Conservation (phyloP, 2,797 vertebrate species). For the Botia kubotai region DNA sequence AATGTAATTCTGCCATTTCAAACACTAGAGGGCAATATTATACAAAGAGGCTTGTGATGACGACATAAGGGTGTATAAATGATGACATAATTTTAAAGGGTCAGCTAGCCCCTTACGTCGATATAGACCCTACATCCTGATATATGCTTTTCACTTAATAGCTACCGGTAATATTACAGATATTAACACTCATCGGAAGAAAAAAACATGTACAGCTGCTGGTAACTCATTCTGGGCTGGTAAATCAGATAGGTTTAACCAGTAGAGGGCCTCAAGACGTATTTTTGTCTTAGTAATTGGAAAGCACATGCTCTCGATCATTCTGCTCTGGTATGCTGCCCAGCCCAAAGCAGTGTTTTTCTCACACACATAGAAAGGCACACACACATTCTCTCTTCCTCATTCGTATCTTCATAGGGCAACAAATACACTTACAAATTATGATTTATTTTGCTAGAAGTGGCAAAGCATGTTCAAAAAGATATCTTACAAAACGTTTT, state of each 20-base stretch:
- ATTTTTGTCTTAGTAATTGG: conserved; percentile 43
- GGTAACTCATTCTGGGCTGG: neutral
- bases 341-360: neutral
- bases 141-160: neutral
- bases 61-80: neutral
- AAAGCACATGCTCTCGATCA: conserved; percentile 37
- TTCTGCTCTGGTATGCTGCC: conserved; percentile 45
- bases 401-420: neutral
- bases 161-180: too few species aligned
- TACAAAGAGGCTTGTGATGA: neutral
- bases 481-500: conserved; percentile 20
- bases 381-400: neutral
- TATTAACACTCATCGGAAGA: neutral
- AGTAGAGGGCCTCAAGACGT: neutral
- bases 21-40: conserved; percentile 14
- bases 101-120: neutral
- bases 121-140: neutral
- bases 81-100: neutral
- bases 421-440: neutral
- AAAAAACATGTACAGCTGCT: neutral
- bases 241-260: neutral
- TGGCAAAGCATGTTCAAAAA: neutral
- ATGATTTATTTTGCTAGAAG: neutral
- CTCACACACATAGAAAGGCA: neutral
- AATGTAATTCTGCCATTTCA: neutral